Base-by-base conservation (phyloP, 2,797 vertebrate species). In the Linurgus olivaceus region DNA sequence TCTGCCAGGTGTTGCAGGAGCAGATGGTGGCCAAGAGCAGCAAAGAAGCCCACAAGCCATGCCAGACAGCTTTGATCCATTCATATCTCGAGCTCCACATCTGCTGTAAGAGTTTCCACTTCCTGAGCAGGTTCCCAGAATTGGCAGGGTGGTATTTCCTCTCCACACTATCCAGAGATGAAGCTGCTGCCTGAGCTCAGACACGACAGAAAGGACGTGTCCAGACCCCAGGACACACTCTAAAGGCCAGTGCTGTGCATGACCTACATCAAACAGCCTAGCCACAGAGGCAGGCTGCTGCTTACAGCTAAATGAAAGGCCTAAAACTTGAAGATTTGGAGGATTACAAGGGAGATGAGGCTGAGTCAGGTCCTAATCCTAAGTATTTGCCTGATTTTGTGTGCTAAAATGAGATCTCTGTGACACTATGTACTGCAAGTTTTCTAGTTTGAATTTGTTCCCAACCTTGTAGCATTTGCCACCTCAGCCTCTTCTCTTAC, bases 281-380 rank as follows among this genome's bases (percentile, higher is more conserved):
- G 79, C 66, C 52, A 35, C 61, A 73, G 1, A 37, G 58, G 37
- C 76, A 88, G 90, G 44, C 73, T 86, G 44, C 73, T 86, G 93
- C 83, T 94, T 42, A 88, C 33, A 82, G 90, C 38, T 75, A 95
- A 95, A 95, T 90, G 51, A 94, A 90, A 94, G 79, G 58, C 86
- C 96, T 92, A 85, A 88, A 96, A 93, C 44, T 78, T 84, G 82
- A 94, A 92, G 95, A 94, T 96, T 93, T 95, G 88, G 70, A 88
- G 93, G 92, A 96, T 96, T 96, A 95, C 80, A 65, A 81, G 55
- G 67, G 59, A 75, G 77, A 93, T 81, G 88, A 94, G 77, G 93
- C 90, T 85, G 86, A 94, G 77, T 88, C 83, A 94, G 67, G 83
- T 68, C 83, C 90, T 96, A 95, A 96, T 96, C 94, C 93, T 50